Evolutionary conservation across 2,797 vertebrate species (phyloP).

Genomic region (Chelmon rostratus): DNA sequence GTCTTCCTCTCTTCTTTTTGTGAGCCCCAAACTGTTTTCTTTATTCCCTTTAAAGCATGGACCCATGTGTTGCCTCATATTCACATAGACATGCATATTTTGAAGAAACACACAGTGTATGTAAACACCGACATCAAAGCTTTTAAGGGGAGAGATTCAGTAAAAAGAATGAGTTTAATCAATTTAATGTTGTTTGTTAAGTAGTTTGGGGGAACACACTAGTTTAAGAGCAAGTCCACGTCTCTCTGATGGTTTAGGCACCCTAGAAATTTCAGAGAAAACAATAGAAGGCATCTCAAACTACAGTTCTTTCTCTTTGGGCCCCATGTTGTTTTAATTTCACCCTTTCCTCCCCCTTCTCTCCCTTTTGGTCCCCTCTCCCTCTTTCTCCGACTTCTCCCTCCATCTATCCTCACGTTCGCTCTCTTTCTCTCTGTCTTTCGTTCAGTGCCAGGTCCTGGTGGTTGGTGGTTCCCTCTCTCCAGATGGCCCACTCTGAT

Average conservation of each 20-base stretch:
- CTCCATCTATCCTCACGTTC: constrained; percentile 39
- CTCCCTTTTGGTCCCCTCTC: constrained; percentile 15
- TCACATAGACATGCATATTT: not conserved
- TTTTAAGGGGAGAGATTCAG: too few relatives aligned
- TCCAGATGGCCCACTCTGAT: constrained; percentile 93
- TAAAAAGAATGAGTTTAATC: too few relatives aligned
- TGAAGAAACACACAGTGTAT: not conserved
- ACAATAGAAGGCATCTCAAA: not conserved
- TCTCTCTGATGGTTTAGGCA: not conserved
- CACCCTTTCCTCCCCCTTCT: not conserved
- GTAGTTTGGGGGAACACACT: too few relatives aligned
- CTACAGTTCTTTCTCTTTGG: constrained; percentile 1
- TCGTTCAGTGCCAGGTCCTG: constrained; percentile 77
- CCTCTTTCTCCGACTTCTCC: constrained; percentile 4
- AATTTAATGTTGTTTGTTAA: not conserved
- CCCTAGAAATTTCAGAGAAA: not conserved
- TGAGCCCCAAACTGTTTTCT: not conserved
- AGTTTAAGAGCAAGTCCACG: not conserved
- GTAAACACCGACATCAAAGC: too few relatives aligned
- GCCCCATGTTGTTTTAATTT: constrained; percentile 11
- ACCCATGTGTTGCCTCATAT: not conserved
- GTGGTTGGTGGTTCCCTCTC: constrained; percentile 82
- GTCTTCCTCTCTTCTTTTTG: constrained; percentile 40
- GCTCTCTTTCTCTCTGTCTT: constrained; percentile 50
- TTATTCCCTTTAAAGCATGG: not conserved